Evolutionary conservation across 2,888 invertebrate genomes (phyloP).

Genomic region (Kryphioiulus occultus): DNA sequence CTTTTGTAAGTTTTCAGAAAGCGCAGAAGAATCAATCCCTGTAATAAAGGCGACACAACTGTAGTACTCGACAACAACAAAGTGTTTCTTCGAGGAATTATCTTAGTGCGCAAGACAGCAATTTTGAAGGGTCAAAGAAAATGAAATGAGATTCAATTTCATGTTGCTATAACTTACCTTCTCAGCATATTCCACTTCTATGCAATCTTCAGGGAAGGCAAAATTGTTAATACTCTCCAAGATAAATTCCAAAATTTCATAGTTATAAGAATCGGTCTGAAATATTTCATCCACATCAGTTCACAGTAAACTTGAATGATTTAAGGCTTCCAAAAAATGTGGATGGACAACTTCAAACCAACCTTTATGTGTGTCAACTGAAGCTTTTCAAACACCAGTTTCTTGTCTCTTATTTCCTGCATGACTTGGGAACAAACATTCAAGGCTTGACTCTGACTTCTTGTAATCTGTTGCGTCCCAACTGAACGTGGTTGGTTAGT

Average conservation of each 20-base stretch:
- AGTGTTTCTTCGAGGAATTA: no score
- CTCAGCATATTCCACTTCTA: background rate
- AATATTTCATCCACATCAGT: background rate
- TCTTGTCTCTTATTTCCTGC: background rate
- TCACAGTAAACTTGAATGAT: background rate
- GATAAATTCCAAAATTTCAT: slow-evolving; percentile 35
- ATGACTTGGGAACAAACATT: slow-evolving; percentile 29
- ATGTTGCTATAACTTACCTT: background rate
- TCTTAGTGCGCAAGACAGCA: no score
- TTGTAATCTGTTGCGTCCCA: background rate
- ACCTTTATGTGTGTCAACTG: background rate
- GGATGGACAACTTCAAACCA: background rate
- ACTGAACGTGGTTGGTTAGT: background rate
- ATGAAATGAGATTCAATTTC: no score
- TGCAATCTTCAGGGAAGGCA: background rate
- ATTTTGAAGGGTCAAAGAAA: no score
- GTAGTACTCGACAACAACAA: no score
- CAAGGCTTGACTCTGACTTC: slow-evolving; percentile 8
- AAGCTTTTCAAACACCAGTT: background rate
- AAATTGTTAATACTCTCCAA: background rate
- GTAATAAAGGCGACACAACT: background rate
- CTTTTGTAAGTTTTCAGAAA: slow-evolving; percentile 18
- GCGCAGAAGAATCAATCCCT: slow-evolving; percentile 13
- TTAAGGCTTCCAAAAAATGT: background rate
- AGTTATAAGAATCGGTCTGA: slow-evolving; percentile 17